A percentile compares a stretch with the other conserved stretches of the same genome.
phyloP scores from a whole-genome alignment of 2,113 vertebrate species.

The Grallaria varia region DNA sequence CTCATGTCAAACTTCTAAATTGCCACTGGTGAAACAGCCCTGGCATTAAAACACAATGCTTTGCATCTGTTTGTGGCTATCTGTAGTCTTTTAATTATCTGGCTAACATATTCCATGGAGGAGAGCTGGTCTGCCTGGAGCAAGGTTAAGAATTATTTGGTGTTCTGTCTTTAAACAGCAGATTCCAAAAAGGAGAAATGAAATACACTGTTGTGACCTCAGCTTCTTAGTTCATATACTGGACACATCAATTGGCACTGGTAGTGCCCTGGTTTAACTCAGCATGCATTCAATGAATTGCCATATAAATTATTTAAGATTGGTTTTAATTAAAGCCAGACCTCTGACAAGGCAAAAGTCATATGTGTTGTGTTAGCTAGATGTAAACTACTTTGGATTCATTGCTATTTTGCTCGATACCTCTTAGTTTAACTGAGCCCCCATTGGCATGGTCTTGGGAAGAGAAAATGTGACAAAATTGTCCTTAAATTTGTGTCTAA shows the following conservation, averaged over 20 bases:
- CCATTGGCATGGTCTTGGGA: neutral
- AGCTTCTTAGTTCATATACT: neutral
- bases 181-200: neutral
- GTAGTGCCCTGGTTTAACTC: neutral
- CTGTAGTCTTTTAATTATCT: conserved; percentile 35
- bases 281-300: conserved; percentile 7
- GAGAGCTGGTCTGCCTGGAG: neutral
- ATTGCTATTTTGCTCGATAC: neutral
- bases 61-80: conserved; percentile 16
- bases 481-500: neutral
- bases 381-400: neutral
- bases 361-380: neutral
- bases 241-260: neutral
- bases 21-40: neutral
- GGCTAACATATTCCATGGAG: neutral
- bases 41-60: neutral
- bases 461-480: neutral
- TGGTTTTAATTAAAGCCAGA: conserved; percentile 41
- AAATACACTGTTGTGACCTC: neutral
- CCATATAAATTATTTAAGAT: conserved; percentile 24
- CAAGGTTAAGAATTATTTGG: neutral
- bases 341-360: neutral
- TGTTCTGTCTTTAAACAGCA: neutral
- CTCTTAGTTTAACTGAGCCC: neutral
- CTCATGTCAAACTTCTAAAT: neutral